A percentile compares a stretch with the other conserved stretches of the same genome.
Evolutionary conservation across 2,797 vertebrate genomes (phyloP).

Genomic region (Apodemus agrarius): DNA sequence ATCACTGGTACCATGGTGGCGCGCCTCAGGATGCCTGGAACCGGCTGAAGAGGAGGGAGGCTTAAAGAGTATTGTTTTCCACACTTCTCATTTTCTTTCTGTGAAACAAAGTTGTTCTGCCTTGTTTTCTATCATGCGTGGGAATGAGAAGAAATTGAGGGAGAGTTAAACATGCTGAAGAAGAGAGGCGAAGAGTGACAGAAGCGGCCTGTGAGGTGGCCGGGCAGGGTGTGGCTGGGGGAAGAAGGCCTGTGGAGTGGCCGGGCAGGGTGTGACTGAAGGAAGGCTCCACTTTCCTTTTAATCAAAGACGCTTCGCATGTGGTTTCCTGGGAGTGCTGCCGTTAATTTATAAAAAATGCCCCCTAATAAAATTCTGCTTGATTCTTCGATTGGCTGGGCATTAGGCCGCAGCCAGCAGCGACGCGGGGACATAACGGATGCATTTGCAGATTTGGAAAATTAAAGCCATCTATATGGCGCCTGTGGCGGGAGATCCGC

Average conservation of each 20-base stretch:
- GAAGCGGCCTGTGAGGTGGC: neutral
- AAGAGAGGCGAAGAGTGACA: neutral
- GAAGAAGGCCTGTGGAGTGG: neutral
- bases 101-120: constrained; percentile 22
- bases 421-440: constrained; percentile 88
- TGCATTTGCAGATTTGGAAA: constrained; percentile 91
- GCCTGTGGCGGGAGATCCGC: constrained; percentile 90
- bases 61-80: neutral
- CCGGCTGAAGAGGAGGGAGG: neutral
- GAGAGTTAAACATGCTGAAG: constrained; percentile 25
- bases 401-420: constrained; percentile 85
- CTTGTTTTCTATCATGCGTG: neutral
- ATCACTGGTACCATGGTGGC: neutral
- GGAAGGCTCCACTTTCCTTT: constrained; percentile 66
- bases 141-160: constrained; percentile 15
- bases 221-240: neutral
- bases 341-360: constrained; percentile 84
- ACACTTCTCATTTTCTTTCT: constrained; percentile 7
- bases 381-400: constrained; percentile 83
- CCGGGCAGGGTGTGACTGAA: neutral
- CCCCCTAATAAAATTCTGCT: constrained; percentile 84
- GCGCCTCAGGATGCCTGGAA: neutral
- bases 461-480: constrained; percentile 91
- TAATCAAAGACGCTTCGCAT: constrained; percentile 60
- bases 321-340: constrained; percentile 70